These are phyloP conservation scores for Sapayoa aenigma DNA, from an alignment of 2,113 vertebrate genomes.

Conservation along the genomic window DNA sequence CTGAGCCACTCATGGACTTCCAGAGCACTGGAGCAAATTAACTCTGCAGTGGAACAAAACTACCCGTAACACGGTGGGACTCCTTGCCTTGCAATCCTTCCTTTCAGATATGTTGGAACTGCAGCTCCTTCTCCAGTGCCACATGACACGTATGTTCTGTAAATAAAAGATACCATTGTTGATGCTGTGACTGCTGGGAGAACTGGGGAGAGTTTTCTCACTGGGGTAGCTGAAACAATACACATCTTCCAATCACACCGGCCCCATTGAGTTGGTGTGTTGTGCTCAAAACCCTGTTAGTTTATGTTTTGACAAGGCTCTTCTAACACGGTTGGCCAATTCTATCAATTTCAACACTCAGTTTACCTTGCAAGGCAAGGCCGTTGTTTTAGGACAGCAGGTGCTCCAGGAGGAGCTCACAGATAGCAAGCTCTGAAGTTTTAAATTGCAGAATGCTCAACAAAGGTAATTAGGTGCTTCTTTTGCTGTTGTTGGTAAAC, in stretches of 20 bases:
- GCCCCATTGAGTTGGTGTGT: neutral
- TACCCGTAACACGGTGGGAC: neutral
- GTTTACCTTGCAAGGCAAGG: neutral
- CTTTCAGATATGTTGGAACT: neutral
- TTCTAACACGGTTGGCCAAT: neutral
- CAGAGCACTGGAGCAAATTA: neutral
- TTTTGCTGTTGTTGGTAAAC: neutral
- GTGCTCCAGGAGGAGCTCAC: neutral
- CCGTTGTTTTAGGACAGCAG: neutral
- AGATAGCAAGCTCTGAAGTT: neutral
- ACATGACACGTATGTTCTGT: neutral
- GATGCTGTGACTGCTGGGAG: neutral
- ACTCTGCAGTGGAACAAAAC: neutral
- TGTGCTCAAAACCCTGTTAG: neutral
- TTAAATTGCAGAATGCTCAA: neutral
- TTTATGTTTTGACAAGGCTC: neutral
- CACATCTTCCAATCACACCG: neutral
- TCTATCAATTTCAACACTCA: neutral
- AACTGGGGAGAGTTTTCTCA: neutral
- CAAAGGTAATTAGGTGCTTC: neutral
- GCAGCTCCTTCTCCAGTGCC: neutral
- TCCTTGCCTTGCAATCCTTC: neutral
- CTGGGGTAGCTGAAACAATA: neutral
- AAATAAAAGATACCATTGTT: slow-evolving; percentile 11
- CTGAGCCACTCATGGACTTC: slow-evolving; percentile 8